phyloP scores from a whole-genome alignment of 2,888 invertebrate species.

The Lycophotia porphyrea region DNA sequence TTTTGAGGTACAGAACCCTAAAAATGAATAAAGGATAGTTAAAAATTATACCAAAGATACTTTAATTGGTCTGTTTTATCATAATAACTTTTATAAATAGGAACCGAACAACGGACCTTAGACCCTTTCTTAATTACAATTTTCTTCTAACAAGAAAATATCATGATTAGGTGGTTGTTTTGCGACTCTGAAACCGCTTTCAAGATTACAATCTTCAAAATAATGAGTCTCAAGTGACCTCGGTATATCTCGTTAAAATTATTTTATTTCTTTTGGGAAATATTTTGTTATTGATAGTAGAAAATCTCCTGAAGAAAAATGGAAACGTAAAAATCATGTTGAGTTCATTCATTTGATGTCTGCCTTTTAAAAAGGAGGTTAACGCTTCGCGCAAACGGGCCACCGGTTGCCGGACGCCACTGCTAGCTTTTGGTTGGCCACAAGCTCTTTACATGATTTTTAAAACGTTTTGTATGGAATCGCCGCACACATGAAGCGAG shows the following conservation, averaged over 20 bases:
- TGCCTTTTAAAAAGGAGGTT: no score
- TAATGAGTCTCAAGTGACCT: conserved; percentile 24
- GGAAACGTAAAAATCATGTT: neutral
- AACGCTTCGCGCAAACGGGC: no score
- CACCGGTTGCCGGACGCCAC: no score
- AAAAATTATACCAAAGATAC: neutral
- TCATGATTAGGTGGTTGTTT: neutral
- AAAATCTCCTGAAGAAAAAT: neutral
- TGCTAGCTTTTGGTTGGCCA: no score
- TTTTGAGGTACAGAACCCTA: no score
- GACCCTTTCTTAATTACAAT: conserved; percentile 11
- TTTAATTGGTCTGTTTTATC: neutral
- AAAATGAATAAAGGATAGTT: no score
- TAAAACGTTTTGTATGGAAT: no score
- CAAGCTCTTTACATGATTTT: no score
- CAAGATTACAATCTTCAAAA: conserved; percentile 10
- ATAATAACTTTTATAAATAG: neutral
- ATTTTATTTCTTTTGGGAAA: conserved; percentile 2
- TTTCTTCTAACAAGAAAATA: neutral
- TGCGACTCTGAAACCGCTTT: neutral
- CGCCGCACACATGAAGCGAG: no score
- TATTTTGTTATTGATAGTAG: neutral
- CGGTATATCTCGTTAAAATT: neutral
- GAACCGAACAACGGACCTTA: neutral
- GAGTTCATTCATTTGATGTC: no score